Evolutionary conservation across 1,140 invertebrate genomes (phyloP).

Genomic region (Vollenhovia emeryi): DNA sequence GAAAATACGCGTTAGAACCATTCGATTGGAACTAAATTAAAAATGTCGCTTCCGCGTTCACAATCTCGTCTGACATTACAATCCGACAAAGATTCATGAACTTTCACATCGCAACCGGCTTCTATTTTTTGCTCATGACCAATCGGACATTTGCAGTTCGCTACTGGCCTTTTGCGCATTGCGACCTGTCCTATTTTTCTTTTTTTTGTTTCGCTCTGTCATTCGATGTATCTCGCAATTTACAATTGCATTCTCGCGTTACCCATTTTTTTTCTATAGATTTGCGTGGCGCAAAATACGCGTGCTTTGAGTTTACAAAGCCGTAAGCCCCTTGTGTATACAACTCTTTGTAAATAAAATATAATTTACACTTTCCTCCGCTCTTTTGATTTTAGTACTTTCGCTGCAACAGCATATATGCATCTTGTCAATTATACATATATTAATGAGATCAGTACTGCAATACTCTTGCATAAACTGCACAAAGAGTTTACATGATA

Average conservation of each 20-base stretch:
- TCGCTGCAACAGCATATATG: neutral
- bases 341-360: slow-evolving; percentile 39
- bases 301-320: slow-evolving; percentile 65
- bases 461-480: neutral
- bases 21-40: slow-evolving; percentile 39
- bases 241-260: slow-evolving; percentile 47
- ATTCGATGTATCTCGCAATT: slow-evolving; percentile 52
- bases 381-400: slow-evolving; percentile 7
- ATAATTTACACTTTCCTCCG: slow-evolving; percentile 8
- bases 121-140: slow-evolving; percentile 46
- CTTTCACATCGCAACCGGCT: neutral
- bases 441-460: neutral
- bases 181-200: slow-evolving; percentile 9
- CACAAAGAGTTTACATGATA: neutral
- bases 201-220: neutral
- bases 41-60: neutral
- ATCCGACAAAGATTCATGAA: slow-evolving; percentile 43
- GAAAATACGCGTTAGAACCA: neutral
- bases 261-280: slow-evolving; percentile 39
- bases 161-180: slow-evolving; percentile 41
- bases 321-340: slow-evolving; percentile 39
- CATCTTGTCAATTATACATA: neutral
- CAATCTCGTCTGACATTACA: neutral
- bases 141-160: slow-evolving; percentile 53
- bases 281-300: slow-evolving; percentile 56